Base-by-base conservation (phyloP, 2,888 invertebrate genomes). In the Syrphus vitripennis region DNA sequence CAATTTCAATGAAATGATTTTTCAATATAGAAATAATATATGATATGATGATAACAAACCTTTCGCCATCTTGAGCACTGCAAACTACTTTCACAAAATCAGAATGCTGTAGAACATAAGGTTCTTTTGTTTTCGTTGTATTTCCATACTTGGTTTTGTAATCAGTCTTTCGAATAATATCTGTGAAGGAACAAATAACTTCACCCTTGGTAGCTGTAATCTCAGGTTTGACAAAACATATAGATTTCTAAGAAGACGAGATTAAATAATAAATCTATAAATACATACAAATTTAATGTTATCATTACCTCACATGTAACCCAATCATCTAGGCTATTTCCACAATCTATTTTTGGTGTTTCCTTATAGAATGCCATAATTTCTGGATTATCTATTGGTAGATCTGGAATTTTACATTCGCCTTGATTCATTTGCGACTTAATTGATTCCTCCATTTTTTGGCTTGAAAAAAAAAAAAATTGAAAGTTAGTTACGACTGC, bases 21-120 rank as follows among this genome's bases (percentile, higher is more conserved):
- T 40, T 16, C 5, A 42, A n/a, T 4, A n/a, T 0, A n/a, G 1
- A 40, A 40, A 42, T 42, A 7, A 16, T 42, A 16, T 14, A 0
- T 2, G 2, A 6, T 16, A 37, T 37, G 4, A 37, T 4, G n/a
- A n/a, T n/a, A n/a, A n/a, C n/a, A n/a, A n/a, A 93, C 93, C 92
- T 91, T 1, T 91, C 88, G 0, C 89, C 90, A 70, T 89, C 91
- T 7, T 87, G 90, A 0, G 94, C 93, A 3, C 89, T 90, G 89
- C 97, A 97, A 10, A 93, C 93, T 0, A 96, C 95, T 89, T 94
- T 94, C 3, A 95, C 96, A 90, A 95, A 96, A 91, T 97, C 97
- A 83, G 95, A 96, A 34, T 93, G 91, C 80, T 93, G 94, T 45
- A 97, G 92, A 12, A 93, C 93, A 90, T 96, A 97, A 1, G 93